phyloP scores from a whole-genome alignment of 2,797 vertebrate genomes.

The Microctenopoma steveboyesi region DNA sequence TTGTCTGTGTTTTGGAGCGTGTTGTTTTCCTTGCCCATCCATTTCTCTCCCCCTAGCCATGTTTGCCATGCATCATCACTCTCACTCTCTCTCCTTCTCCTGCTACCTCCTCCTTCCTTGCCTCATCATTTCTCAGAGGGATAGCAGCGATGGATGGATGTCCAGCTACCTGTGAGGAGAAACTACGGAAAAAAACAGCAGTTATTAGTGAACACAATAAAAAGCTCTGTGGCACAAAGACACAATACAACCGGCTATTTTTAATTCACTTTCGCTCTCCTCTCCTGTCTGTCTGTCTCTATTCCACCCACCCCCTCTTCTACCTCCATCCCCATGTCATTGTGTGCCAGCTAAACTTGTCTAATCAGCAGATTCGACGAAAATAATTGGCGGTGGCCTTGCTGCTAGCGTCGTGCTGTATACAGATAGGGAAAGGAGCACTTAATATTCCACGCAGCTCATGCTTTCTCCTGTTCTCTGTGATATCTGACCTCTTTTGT shows the following conservation, averaged over 20 bases:
- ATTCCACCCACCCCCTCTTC: slow-evolving; percentile 14
- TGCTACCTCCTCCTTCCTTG: slow-evolving; percentile 55
- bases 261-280: slow-evolving; percentile 37
- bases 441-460: slow-evolving; percentile 81
- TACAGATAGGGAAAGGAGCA: slow-evolving; percentile 75
- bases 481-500: slow-evolving; percentile 86
- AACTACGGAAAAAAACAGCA: slow-evolving; percentile 53
- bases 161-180: slow-evolving; percentile 65
- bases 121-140: slow-evolving; percentile 71
- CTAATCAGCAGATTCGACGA: slow-evolving; percentile 82
- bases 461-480: slow-evolving; percentile 78
- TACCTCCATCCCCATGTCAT: slow-evolving; percentile 70
- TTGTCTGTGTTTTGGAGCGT: slow-evolving; percentile 82
- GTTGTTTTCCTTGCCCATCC: slow-evolving; percentile 80
- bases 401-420: slow-evolving; percentile 76
- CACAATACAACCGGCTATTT: slow-evolving; percentile 35
- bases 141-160: slow-evolving; percentile 51
- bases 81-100: slow-evolving; percentile 41
- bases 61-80: slow-evolving; percentile 80
- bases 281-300: slow-evolving; percentile 17
- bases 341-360: slow-evolving; percentile 78
- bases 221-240: slow-evolving; percentile 39
- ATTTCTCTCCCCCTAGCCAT: slow-evolving; percentile 77
- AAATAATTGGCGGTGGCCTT: slow-evolving; percentile 83
- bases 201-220: slow-evolving; percentile 45